Conservation (phyloP, 1,140 invertebrate species). For the Mylabris phalerata region DNA sequence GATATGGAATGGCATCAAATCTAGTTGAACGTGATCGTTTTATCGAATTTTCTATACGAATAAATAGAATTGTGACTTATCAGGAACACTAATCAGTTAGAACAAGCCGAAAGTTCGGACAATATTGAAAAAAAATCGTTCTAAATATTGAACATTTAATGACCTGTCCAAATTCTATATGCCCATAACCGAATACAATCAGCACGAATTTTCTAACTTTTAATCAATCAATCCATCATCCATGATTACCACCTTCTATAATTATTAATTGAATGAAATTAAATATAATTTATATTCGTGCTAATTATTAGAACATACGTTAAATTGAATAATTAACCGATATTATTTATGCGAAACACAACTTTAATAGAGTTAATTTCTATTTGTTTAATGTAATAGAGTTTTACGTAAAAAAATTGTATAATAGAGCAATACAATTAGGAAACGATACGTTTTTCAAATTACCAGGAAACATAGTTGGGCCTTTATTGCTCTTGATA, state of each 20-base stretch:
- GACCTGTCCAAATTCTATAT: slow-evolving; percentile 10
- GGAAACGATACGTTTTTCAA: too few relatives aligned
- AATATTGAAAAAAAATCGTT: slow-evolving; percentile 9
- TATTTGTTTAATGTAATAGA: too few relatives aligned
- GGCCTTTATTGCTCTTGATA: too few relatives aligned
- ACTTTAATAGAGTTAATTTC: too few relatives aligned
- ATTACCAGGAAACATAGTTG: too few relatives aligned
- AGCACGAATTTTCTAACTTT: slow-evolving; percentile 10
- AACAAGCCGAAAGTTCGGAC: slow-evolving; percentile 10
- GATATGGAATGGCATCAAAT: slow-evolving; percentile 6
- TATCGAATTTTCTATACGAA: slow-evolving; percentile 10
- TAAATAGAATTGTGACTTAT: neutral
- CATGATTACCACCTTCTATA: slow-evolving; percentile 1
- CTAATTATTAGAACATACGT: too few relatives aligned
- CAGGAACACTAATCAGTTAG: slow-evolving; percentile 7
- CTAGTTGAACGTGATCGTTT: slow-evolving; percentile 8
- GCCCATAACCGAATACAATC: slow-evolving; percentile 5
- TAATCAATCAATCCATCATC: slow-evolving; percentile 10
- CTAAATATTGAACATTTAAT: slow-evolving; percentile 12
- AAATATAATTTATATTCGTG: too few relatives aligned
- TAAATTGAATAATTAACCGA: too few relatives aligned
- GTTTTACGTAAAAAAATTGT: too few relatives aligned
- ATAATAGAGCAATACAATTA: too few relatives aligned
- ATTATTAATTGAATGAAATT: too few relatives aligned
- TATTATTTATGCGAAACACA: too few relatives aligned